Evolutionary conservation across 2,113 vertebrate genomes (phyloP), one percentile per base, ranked within the genome.

Genomic region (Telmatochromis sp.): DNA sequence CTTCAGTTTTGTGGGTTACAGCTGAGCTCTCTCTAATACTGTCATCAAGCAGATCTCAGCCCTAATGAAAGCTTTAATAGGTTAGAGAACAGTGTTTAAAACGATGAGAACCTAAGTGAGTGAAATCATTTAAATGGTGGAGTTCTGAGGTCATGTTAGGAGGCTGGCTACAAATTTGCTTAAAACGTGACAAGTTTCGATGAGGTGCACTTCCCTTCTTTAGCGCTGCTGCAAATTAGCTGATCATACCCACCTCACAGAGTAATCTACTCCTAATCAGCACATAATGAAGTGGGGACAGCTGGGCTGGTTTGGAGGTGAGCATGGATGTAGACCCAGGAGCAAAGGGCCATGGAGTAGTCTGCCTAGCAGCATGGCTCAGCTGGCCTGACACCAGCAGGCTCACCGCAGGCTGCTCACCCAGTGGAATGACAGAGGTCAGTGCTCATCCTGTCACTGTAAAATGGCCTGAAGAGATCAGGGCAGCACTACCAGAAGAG

Each of bases 11-110:
- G 63, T 89, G 88, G 88, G 93, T 89, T 93, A 85, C 85, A 82
- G 82, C 89, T 92, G 89, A 93, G 89, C 91, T 94, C 88, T 89
- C 80, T 55, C 91, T 96, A 95, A 96, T 95, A 84, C 86, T 78
- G 78, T 92, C 94, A 96, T 96, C 93, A 96, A 94, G 88, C 83
- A 92, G 87, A 94, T 91, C 91, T 89, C 85, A 86, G 78, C 80
- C 50, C 86, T 96, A 95, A 96, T 96, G 91, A 94, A 95, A 80
- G 80, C 90, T 86, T 94, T 94, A 94, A 94, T 92, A 91, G 75
- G 83, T 83, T 71, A 89, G 79, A 83, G 65, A 89, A 80, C 79
- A 75, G 42, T 26, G 33, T 79, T 91, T 78, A 88, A 92, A 90
- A 84, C n/a, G 19, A 85, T 65, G 51, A 89, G 83, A 87, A 87